A percentile compares a stretch with the other conserved stretches of the same genome.
Conservation (phyloP, 2,888 invertebrate genomes). For the Loripinus fragilis region DNA sequence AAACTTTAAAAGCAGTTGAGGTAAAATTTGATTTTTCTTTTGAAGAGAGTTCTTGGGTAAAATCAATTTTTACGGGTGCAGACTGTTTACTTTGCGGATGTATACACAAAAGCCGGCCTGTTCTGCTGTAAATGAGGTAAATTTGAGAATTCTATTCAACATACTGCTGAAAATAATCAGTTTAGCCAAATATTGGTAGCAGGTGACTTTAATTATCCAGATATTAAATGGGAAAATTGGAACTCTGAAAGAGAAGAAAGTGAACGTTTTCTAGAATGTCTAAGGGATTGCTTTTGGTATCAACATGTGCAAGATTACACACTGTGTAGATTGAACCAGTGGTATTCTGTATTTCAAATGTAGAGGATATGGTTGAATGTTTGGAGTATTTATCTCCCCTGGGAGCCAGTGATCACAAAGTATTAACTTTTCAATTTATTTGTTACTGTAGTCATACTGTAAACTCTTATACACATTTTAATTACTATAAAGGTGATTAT, state of each 20-base stretch:
- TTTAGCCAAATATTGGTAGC: too few relatives aligned
- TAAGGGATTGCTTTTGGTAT: constrained; percentile 10
- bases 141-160: not conserved
- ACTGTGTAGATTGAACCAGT: not conserved
- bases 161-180: too few relatives aligned
- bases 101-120: constrained; percentile 7
- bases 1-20: too few relatives aligned
- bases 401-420: constrained; percentile 38
- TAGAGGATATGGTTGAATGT: constrained; percentile 24
- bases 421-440: constrained; percentile 28
- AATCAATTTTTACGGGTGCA: not conserved
- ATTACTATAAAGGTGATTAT: too few relatives aligned
- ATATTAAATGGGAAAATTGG: too few relatives aligned
- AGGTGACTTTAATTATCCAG: too few relatives aligned
- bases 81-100: constrained; percentile 9
- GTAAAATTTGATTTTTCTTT: too few relatives aligned
- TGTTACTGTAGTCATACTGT: too few relatives aligned
- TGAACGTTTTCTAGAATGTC: constrained; percentile 18
- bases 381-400: too few relatives aligned
- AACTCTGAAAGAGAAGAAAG: too few relatives aligned
- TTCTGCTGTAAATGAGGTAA: not conserved
- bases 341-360: constrained; percentile 20
- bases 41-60: too few relatives aligned
- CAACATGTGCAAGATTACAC: constrained; percentile 19
- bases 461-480: too few relatives aligned